Base-by-base conservation (phyloP, 92 coral and sea anemone genomes). In the Parazoanthus swiftii region DNA sequence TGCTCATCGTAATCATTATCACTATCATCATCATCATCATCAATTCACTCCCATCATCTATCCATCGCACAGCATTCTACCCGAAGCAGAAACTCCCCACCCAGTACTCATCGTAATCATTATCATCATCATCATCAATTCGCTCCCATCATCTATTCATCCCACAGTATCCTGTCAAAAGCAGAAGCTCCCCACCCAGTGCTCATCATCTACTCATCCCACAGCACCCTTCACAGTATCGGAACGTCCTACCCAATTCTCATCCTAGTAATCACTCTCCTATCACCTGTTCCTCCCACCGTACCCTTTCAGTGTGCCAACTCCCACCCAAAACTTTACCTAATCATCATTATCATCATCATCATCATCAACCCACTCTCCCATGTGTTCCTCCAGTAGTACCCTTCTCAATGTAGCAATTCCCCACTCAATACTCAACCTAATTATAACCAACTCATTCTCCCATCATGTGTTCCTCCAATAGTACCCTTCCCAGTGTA, bases 351-450 rank as follows among this genome's bases (percentile, higher is more conserved):
- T 3, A 54, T 36, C 35, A 66, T 70, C 56, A 76, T 9, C 4
- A 23, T 63, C 15, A 33, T 5, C 68, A 9, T 54, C 20, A 50
- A 29, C 33, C 33, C 48, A 3, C 33, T 29, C 26, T 23, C 56
- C 21, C 33, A 39, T 42, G 21, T 29, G 39, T 10, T 77, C 38
- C 16, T 10, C 50, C 86, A 89, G 23, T 89, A 95, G 97, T 66
- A 95, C 98, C 71, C 94, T 95, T 43, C 95, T 97, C 8, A 95
- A 97, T 85, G 86, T 93, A 88, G 93, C 93, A 86, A 95, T 94
- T 1, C 96, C 33, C 94, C 15, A 96, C 36, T 98, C 98, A 29
- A 96, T 94, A 95, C 89, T 93, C 13, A 90, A 92, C 15, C 85
- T 95, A 4, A 72, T 72, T 13, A 29, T 10, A 2, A 38, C n/a